Percentiles rank a stretch among this genome's conserved stretches.
Evolutionary conservation across 2,888 invertebrate genomes (phyloP).

Genomic region (Pseudococcus longispinus): DNA sequence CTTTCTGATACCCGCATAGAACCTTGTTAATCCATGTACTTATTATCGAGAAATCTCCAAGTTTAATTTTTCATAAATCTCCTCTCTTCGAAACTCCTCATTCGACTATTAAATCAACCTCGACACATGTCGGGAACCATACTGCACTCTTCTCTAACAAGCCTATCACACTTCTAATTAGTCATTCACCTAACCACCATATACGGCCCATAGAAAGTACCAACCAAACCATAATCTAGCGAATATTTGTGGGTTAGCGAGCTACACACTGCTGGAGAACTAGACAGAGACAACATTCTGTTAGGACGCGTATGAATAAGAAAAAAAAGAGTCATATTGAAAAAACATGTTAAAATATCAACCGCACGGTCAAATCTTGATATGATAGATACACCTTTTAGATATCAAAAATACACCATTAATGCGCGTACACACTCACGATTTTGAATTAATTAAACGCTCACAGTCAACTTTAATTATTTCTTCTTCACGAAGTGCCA

Average conservation of each 20-base stretch:
- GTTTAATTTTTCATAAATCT: too few relatives aligned
- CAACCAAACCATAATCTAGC: neutral
- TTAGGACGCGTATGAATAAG: neutral
- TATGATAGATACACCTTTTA: constrained; percentile 44
- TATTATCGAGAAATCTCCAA: too few relatives aligned
- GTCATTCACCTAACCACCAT: neutral
- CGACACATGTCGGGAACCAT: too few relatives aligned
- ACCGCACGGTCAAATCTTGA: constrained; percentile 41
- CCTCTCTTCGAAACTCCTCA: too few relatives aligned
- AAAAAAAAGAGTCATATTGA: constrained; percentile 1
- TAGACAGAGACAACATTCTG: neutral
- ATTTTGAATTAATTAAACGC: constrained; percentile 56
- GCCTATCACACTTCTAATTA: neutral
- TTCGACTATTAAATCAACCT: too few relatives aligned
- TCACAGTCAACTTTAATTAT: constrained; percentile 47
- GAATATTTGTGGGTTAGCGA: neutral
- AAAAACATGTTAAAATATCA: constrained; percentile 32
- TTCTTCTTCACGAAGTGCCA: constrained; percentile 49
- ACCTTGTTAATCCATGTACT: too few relatives aligned
- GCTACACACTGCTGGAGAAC: neutral
- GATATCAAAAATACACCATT: constrained; percentile 49
- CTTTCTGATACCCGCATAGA: too few relatives aligned
- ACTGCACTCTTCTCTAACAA: neutral
- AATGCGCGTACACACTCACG: constrained; percentile 52
- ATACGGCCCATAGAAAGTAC: neutral